Evolutionary conservation across 2,797 vertebrate genomes (phyloP), one percentile per base, ranked within the genome.

Genomic region (Pangasius macronema): DNA sequence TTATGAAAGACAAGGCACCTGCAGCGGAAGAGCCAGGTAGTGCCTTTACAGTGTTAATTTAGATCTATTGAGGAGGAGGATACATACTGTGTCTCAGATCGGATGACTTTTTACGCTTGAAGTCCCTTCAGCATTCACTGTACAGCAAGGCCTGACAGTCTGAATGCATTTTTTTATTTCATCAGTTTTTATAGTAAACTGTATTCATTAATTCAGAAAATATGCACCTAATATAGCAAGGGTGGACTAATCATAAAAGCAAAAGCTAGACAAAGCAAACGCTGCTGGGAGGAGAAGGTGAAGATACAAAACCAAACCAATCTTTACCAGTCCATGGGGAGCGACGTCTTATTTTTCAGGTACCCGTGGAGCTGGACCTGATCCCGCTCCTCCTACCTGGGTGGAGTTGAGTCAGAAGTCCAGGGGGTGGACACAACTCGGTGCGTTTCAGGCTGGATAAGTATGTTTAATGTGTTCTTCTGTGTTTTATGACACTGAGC

Each of bases 1-100:
- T 94, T 0, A 90, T 94, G 91, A 99, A 97, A 93, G 97, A 98
- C 11, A 93, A 91, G 13, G 94, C 93, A 20, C 93, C 94, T 13
- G n/a, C 94, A 6, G 83, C 92, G 7, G 97, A 98, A 77, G 97
- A 98, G 75, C 94, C 95, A 92, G 97, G 98, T 98, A 68, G n/a
- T 24, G 76, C 51, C 14, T 77, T 77, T 77, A 75, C n/a, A 36
- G 3, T 77, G 49, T 30, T 57, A 18, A 24, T 8, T 81, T 59
- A 14, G 5, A 42, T 27, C 39, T 59, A 14, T 57, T 6, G 30
- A 24, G 33, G 18, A 18, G 36, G 51, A 76, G 27, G 3, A 30
- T 30, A 11, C n/a, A 10, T 33, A 30, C 5, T 5, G 49, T 33
- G 75, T 77, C n/a, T 77, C 46, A 76, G 36, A 72, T 22, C 3